phyloP scores from a whole-genome alignment of 1,140 invertebrate species.

The Saxidomus purpurata region DNA sequence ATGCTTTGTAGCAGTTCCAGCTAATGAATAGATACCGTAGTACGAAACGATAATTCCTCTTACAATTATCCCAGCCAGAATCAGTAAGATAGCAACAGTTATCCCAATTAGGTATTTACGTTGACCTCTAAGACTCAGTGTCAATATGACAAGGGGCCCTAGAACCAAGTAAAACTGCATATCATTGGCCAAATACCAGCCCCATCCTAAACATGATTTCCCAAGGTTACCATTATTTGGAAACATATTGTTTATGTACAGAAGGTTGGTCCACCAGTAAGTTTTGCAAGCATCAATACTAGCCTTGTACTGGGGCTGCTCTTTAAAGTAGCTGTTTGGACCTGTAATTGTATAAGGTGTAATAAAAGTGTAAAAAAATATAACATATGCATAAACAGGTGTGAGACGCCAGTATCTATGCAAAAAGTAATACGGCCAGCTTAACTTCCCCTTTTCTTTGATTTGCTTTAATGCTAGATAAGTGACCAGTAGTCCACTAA shows the following conservation, averaged over 20 bases:
- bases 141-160: too few relatives aligned
- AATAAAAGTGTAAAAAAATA: not conserved
- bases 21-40: not conserved
- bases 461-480: too few relatives aligned
- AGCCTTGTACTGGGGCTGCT: not conserved
- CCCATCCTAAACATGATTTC: too few relatives aligned
- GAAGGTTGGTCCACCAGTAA: too few relatives aligned
- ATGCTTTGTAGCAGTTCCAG: not conserved
- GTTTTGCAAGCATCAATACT: too few relatives aligned
- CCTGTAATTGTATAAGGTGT: not conserved
- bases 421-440: constrained; percentile 32
- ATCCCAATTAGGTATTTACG: not conserved
- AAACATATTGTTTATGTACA: too few relatives aligned
- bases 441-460: constrained; percentile 18
- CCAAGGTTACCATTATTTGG: constrained; percentile 73
- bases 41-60: not conserved
- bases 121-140: not conserved
- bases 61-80: not conserved
- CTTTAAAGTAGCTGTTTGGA: not conserved
- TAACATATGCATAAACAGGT: not conserved
- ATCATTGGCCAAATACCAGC: too few relatives aligned
- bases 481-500: constrained; percentile 34
- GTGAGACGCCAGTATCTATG: constrained; percentile 51
- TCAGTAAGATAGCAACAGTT: constrained; percentile 3
- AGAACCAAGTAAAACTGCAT: too few relatives aligned